A percentile compares a stretch with the other conserved stretches of the same genome.
phyloP scores from a whole-genome alignment of 1,140 invertebrate genomes.

The Diorhabda carinulata region DNA sequence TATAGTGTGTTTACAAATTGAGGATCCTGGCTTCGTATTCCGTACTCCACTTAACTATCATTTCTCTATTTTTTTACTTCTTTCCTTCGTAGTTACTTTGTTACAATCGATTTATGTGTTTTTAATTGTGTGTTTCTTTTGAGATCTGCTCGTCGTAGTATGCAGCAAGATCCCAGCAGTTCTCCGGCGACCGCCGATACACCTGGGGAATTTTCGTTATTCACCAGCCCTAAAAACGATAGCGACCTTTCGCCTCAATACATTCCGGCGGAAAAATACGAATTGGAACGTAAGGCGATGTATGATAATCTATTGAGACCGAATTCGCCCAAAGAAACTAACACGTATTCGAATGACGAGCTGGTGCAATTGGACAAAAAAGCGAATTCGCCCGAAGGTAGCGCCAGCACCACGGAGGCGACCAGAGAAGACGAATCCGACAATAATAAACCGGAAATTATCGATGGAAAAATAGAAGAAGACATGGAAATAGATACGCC shows the following conservation, averaged over 20 bases:
- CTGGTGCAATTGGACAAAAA: slow-evolving; percentile 1
- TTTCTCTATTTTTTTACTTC: too few species aligned
- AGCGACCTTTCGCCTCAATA: slow-evolving; percentile 45
- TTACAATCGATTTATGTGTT: too few species aligned
- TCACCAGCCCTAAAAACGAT: slow-evolving; percentile 36
- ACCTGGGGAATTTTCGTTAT: slow-evolving; percentile 40
- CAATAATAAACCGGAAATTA: slow-evolving; percentile 7
- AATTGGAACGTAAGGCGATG: slow-evolving; percentile 44
- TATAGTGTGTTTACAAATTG: too few species aligned
- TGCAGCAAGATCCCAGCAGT: slow-evolving; percentile 44
- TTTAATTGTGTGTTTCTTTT: slow-evolving; percentile 36
- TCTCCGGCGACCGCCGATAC: slow-evolving; percentile 44
- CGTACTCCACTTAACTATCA: too few species aligned
- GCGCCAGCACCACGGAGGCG: background rate
- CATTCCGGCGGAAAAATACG: slow-evolving; percentile 47
- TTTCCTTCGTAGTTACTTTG: too few species aligned
- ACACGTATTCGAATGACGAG: slow-evolving; percentile 25
- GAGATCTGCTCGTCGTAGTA: slow-evolving; percentile 41
- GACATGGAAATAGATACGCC: background rate
- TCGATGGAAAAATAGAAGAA: slow-evolving; percentile 4
- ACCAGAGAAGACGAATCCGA: slow-evolving; percentile 19
- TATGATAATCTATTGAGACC: slow-evolving; percentile 44
- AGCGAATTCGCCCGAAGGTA: slow-evolving; percentile 4
- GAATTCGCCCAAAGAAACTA: slow-evolving; percentile 32
- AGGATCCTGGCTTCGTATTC: too few species aligned